These are phyloP conservation scores for Tetrax tetrax DNA, from an alignment of 2,113 vertebrate species.

Conservation along the genomic window DNA sequence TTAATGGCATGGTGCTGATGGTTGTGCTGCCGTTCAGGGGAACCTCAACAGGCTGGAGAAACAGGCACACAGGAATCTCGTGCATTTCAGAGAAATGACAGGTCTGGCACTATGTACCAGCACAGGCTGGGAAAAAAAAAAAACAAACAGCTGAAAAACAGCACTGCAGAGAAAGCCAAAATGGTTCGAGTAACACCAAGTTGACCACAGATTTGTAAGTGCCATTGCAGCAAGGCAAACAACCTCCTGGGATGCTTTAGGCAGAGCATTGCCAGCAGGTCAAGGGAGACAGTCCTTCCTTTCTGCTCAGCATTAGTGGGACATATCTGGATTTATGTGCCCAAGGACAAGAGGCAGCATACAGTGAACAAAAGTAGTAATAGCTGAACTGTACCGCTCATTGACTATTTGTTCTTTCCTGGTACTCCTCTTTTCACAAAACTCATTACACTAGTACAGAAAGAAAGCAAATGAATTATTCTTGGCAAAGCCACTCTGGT, in stretches of 20 bases:
- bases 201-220: not conserved
- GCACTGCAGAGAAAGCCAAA: not conserved
- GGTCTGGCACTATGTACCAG: no score
- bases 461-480: not conserved
- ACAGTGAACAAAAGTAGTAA: not conserved
- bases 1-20: not conserved
- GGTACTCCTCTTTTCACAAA: not conserved
- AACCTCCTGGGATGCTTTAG: not conserved
- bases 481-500: not conserved
- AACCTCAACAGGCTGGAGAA: not conserved
- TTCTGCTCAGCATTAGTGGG: not conserved
- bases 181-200: not conserved
- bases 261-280: not conserved
- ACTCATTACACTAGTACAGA: not conserved
- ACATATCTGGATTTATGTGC: not conserved
- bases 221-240: not conserved
- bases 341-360: not conserved
- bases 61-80: fast-evolving
- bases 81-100: not conserved
- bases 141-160: not conserved
- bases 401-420: not conserved
- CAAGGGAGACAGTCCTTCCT: not conserved
- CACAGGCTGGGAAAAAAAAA: not conserved
- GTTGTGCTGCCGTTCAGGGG: not conserved
- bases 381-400: not conserved